Conservation (phyloP, 1,140 invertebrate genomes). For the Brachionus angularis region DNA sequence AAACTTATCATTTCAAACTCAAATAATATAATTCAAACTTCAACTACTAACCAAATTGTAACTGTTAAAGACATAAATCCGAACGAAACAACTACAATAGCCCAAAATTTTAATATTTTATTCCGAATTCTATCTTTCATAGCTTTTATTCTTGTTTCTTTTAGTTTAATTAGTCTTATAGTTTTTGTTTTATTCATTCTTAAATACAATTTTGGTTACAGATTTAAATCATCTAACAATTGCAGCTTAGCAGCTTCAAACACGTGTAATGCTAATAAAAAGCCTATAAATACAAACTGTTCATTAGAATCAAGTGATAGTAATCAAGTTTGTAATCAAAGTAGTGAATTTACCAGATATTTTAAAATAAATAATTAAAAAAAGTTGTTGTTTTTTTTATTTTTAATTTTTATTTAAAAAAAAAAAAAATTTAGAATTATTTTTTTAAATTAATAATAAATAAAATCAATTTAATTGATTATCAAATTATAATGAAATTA, state of each 20-base stretch:
- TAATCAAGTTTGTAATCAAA: no score
- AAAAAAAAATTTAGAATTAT: background rate
- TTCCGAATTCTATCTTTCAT: slow-evolving; percentile 19
- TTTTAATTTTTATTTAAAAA: background rate
- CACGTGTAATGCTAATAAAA: no score
- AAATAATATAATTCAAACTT: background rate
- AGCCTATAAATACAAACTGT: no score
- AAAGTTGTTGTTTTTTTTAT: background rate
- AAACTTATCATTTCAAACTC: background rate
- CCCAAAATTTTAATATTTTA: slow-evolving; percentile 18
- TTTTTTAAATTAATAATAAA: no score
- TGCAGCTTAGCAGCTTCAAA: no score
- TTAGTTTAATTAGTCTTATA: slow-evolving; percentile 19
- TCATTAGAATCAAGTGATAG: no score
- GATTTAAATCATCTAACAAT: no score
- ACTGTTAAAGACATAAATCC: no score
- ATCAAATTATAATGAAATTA: slow-evolving; percentile 16
- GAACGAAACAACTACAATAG: background rate
- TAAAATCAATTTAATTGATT: slow-evolving; percentile 9
- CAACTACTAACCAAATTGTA: background rate
- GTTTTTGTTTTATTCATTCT: slow-evolving; percentile 2
- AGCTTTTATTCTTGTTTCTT: slow-evolving; percentile 23
- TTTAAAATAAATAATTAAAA: no score
- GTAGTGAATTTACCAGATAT: no score
- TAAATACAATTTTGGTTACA: background rate